Base-by-base conservation (phyloP, 2,113 vertebrate genomes). In the Misgurnus anguillicaudatus region DNA sequence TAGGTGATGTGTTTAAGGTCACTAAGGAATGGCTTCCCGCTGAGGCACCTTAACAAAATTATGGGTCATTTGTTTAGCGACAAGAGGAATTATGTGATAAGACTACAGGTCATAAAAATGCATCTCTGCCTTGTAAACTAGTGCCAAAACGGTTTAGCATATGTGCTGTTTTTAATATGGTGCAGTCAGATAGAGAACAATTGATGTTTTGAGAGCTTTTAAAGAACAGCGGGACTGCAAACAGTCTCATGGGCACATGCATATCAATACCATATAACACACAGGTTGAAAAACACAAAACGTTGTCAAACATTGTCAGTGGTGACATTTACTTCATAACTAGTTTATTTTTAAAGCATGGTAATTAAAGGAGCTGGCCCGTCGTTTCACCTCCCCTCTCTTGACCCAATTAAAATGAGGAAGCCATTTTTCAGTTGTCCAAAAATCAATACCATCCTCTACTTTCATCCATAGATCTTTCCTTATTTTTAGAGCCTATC, bases 21-120 rank as follows among this genome's bases (percentile, higher is more conserved):
- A 5, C 31, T 31, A n/a, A 61, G 31, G 65, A 58, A 21, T 6
- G 9, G 68, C 67, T 57, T 47, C 38, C 66, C 31, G 7, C 78
- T 48, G 74, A 53, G 69, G 53, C 48, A 21, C 48, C 70, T 57
- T 47, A 31, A 24, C 42, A 65, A 77, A 62, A 71, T 41, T 47
- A 9, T 80, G 73, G 64, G 53, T 82, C 80, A 82, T 68, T 13
- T 68, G 74, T 69, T 82, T 42, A 74, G 55, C 24, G 17, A 70
- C 72, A 58, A 68, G 38, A 81, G 48, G 66, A 82, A 79, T 82
- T 45, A 36, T 77, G 24, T n/a, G 47, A 51, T 61, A 53, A 38
- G 13, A 74, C 66, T 53, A 67, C 45, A 21, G 72, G 53, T 77
- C 82, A 79, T 79, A 71, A 70, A 77, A 70, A 42, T 69, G 57